These are phyloP conservation scores for Morpho deidamia DNA, from an alignment of 2,888 invertebrate genomes.

Conservation along the genomic window DNA sequence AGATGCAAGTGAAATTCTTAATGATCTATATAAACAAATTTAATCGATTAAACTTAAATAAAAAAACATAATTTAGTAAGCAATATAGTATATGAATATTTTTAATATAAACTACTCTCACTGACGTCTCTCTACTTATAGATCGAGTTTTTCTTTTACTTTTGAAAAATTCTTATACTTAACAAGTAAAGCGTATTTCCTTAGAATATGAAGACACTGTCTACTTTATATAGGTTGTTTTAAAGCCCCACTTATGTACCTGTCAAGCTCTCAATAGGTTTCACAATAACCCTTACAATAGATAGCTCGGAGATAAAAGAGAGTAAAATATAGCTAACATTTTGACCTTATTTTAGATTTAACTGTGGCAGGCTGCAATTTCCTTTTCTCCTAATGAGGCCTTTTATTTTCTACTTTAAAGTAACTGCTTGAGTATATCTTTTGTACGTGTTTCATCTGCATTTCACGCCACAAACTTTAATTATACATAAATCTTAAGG, in stretches of 20 bases:
- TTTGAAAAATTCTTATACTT: too few relatives aligned
- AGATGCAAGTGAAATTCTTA: too few relatives aligned
- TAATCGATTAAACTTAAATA: too few relatives aligned
- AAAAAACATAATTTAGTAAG: too few relatives aligned
- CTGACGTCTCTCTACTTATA: too few relatives aligned
- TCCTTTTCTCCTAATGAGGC: slow-evolving; percentile 73
- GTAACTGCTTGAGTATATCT: slow-evolving; percentile 35
- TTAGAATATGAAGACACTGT: slow-evolving; percentile 10
- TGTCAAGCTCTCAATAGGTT: slow-evolving; percentile 27
- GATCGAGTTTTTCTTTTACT: too few relatives aligned
- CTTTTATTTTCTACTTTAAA: slow-evolving; percentile 59
- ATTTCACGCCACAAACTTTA: slow-evolving; percentile 7
- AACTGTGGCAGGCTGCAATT: slow-evolving; percentile 67
- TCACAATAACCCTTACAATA: slow-evolving; percentile 37
- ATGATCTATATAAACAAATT: too few relatives aligned
- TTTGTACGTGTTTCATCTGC: slow-evolving; percentile 25
- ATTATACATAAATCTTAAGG: background rate
- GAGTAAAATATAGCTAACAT: slow-evolving; percentile 52
- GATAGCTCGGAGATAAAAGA: slow-evolving; percentile 39
- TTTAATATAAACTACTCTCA: too few relatives aligned
- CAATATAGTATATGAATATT: too few relatives aligned
- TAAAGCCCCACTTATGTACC: slow-evolving; percentile 21
- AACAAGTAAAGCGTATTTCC: background rate
- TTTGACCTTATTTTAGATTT: slow-evolving; percentile 72
- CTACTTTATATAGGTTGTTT: slow-evolving; percentile 12